Conservation (phyloP, 1,140 invertebrate species). For the Cotesia glomerata region DNA sequence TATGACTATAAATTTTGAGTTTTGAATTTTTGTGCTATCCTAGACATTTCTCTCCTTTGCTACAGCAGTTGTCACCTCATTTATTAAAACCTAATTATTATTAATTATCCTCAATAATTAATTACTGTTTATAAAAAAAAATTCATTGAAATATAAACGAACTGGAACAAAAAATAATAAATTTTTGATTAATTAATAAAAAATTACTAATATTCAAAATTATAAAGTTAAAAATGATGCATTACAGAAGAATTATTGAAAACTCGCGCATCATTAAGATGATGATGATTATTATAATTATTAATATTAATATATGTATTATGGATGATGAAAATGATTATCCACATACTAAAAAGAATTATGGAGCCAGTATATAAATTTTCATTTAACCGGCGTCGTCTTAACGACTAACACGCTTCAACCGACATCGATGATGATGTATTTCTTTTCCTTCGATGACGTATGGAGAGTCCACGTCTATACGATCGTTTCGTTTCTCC, state of each 20-base stretch:
- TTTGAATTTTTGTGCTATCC: no score
- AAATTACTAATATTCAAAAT: no score
- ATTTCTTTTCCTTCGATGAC: constrained; percentile 16
- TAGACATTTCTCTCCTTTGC: no score
- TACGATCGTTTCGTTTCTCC: constrained; percentile 14
- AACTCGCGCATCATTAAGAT: not conserved
- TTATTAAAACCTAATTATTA: no score
- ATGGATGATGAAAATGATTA: not conserved
- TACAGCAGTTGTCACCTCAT: no score
- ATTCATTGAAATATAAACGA: no score
- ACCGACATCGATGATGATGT: constrained; percentile 10
- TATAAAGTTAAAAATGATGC: not conserved
- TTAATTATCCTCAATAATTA: no score
- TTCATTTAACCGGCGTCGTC: constrained; percentile 8
- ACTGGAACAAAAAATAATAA: no score
- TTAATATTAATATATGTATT: not conserved
- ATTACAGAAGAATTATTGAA: not conserved
- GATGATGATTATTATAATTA: no score
- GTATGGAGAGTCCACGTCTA: constrained; percentile 17
- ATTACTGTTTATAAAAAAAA: no score
- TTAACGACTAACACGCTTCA: not conserved
- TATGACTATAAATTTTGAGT: no score
- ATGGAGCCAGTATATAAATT: not conserved
- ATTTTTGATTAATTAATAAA: no score
- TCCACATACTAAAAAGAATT: not conserved